Percentiles rank a stretch among this genome's conserved stretches.
phyloP scores from a whole-genome alignment of 2,113 vertebrate genomes.

The Chamaetylas fuelleborni region DNA sequence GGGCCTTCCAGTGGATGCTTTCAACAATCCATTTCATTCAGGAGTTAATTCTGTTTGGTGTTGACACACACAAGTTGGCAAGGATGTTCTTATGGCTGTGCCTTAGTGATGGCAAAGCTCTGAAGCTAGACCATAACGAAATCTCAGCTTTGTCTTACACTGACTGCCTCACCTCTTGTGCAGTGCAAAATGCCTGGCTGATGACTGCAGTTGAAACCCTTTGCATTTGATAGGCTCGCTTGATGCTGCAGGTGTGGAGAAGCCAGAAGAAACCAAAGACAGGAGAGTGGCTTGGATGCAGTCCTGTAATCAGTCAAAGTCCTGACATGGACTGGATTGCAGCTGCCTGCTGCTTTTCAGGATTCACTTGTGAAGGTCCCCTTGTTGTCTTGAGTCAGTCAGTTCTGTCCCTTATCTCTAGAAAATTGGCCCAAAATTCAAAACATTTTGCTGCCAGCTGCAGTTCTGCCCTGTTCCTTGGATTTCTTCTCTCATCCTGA shows the following conservation, averaged over 20 bases:
- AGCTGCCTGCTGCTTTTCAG: background rate
- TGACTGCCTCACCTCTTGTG: background rate
- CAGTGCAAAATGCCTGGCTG: background rate
- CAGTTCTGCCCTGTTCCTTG: background rate
- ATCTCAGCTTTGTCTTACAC: background rate
- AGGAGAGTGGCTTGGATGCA: background rate
- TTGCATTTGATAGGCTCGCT: background rate
- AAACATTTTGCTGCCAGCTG: background rate
- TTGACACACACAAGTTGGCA: background rate
- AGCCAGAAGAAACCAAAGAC: background rate
- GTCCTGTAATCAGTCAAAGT: background rate
- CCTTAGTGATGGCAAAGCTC: background rate
- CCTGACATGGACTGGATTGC: background rate
- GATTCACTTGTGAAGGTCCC: background rate
- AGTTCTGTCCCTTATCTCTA: background rate
- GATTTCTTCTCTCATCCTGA: background rate
- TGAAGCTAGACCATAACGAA: background rate
- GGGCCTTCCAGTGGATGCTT: background rate
- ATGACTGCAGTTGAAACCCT: background rate
- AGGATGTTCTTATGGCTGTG: background rate
- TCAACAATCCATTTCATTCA: background rate
- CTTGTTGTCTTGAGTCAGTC: background rate
- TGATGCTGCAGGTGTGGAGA: background rate
- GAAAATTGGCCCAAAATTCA: background rate
- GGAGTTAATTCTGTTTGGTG: background rate